Base-by-base conservation (phyloP, 2,797 vertebrate genomes). In the Rachycentron canadum region DNA sequence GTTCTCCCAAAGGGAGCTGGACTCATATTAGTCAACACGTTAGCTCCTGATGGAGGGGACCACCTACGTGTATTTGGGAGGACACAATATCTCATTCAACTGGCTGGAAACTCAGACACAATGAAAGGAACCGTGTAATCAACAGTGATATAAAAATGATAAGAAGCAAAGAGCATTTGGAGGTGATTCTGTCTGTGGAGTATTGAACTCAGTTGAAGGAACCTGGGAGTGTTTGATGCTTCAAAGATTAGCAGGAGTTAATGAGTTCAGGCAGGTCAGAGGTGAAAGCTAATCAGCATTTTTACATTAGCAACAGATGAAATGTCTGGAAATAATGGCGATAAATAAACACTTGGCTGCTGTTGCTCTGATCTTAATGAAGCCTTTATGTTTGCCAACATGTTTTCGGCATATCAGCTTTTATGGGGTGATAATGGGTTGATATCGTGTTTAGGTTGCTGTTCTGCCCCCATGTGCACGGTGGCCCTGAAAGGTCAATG, bases 1-100 rank as follows among this genome's bases (percentile, higher is more conserved):
- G 50, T 26, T 53, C 40, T 83, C 76, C 67, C 69, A 34, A 0
- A 38, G 73, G 59, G 47, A 72, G 61, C 16, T 19, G 50, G 73
- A 63, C 73, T 82, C 45, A 69, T 76, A 67, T 66, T 28, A 74
- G 30, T 2, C 41, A 65, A 58, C 5, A 21, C 32, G 12, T 82
- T 60, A 74, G 76, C 28, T 75, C 71, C 82, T 55, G 28, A 69
- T 63, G 67, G 55, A 49, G 23, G 25, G 4, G 78, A 76, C 73
- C 79, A 71, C 78, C 78, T 73, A 66, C 68, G 25, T 63, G 21
- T 10, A 47, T 28, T 12, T 3, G 56, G 60, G 21, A 72, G 60
- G 73, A 76, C 19, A 50, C 26, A 58, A n/a, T 41, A 49, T 17
- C 36, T 66, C 38, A 65, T 72, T 41, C 16, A 38, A 30, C 47